Base-by-base conservation (phyloP, 2,888 invertebrate species). In the Stenodera caucasica region DNA sequence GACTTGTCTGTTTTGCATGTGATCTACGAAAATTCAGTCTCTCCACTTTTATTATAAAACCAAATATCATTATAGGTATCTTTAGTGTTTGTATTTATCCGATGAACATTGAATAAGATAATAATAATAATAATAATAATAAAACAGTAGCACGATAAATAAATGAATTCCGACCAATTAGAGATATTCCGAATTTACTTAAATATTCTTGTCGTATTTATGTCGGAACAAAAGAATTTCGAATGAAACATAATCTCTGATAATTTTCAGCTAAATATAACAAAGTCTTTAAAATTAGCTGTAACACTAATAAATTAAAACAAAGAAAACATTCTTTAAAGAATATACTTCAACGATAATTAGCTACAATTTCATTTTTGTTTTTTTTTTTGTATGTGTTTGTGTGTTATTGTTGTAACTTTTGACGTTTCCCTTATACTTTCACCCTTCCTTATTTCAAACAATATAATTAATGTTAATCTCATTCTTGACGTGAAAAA, bases 1-100 rank as follows among this genome's bases (percentile, higher is more conserved):
- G 61, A 63, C 68, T 67, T 62, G 61, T 63, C 60, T 54, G 64
- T 69, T 73, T 69, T 70, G 71, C 70, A 72, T 71, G 67, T 65
- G 67, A 66, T 72, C n/a, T 65, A 64, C 63, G 57, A 61, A 53
- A 54, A 45, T 45, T 23, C 45, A 45, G 58, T 53, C 53, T 26
- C 50, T 54, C 33, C 55, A 33, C 51, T 50, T 54, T 50, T 58
- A 45, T 54, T 58, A 35, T 23, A 18, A 33, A 32, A 52, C 6
- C 32, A 21, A 14, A 53, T 53, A 53, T 33, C 53, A 15, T 53
- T 53, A 53, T 53, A 53, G 33, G 18, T 45, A 45, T 45, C 45
- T 45, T 45, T 40, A 21, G 12, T 12, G 26, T 18, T 45, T 18
- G 21, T 23, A 45, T 45, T 45, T 45, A 45, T 45, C 21, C 45